Percentiles rank a stretch among this genome's conserved stretches.
Conservation (phyloP, 2,888 invertebrate species). For the Drosophila sordidula region DNA sequence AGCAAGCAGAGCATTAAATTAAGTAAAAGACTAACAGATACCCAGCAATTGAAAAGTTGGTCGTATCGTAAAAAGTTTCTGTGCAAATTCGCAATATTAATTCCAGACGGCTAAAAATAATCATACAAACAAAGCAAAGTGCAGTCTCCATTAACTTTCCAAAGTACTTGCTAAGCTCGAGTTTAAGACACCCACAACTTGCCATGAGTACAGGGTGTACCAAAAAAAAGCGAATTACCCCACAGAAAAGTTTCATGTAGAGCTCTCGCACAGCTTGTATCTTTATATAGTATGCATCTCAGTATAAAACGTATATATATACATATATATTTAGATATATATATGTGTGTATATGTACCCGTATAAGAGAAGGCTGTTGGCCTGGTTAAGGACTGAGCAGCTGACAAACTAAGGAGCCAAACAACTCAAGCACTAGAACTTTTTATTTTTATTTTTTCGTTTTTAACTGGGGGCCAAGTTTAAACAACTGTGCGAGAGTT, state of each 20-base stretch:
- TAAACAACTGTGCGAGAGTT: conserved; percentile 43
- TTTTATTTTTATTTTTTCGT: conserved; percentile 14
- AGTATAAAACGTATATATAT: conserved; percentile 13
- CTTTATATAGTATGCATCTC: conserved; percentile 22
- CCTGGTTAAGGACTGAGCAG: conserved; percentile 18
- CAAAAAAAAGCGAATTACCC: conserved; percentile 18
- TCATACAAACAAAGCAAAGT: too few relatives aligned
- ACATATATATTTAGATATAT: conserved; percentile 34
- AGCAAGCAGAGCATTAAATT: conserved; percentile 30
- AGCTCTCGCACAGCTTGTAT: conserved; percentile 41
- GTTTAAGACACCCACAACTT: not conserved
- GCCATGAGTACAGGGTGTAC: conserved; percentile 19
- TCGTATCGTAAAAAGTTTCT: not conserved
- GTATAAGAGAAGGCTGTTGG: conserved; percentile 36
- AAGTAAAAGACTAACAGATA: not conserved
- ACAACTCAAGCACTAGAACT: conserved; percentile 31
- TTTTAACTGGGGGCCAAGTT: conserved; percentile 39
- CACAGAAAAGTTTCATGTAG: conserved; percentile 53
- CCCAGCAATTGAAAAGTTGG: not conserved
- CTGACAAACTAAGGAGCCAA: conserved; percentile 12
- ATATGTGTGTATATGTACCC: conserved; percentile 40
- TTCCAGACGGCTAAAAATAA: too few relatives aligned
- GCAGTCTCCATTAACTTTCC: too few relatives aligned
- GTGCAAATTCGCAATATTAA: too few relatives aligned
- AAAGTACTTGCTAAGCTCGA: not conserved